A percentile compares a stretch with the other conserved stretches of the same genome.
These are phyloP conservation scores for Edolisoma coerulescens DNA, from an alignment of 2,113 vertebrate species.

Conservation along the genomic window DNA sequence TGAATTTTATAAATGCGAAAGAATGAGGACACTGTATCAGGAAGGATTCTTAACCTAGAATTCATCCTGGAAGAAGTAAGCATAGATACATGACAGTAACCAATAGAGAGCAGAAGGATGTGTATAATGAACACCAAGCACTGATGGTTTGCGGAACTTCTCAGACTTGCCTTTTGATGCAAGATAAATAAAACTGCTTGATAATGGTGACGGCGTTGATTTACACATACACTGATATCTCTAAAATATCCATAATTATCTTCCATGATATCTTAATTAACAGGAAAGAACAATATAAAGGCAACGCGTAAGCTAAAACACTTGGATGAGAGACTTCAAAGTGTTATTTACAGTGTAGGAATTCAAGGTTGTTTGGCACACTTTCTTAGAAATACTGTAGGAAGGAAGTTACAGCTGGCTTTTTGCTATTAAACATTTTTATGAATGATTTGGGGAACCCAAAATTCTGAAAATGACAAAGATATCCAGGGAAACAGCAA, in stretches of 20 bases:
- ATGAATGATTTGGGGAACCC: not conserved
- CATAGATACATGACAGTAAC: not conserved
- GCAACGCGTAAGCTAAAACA: not conserved
- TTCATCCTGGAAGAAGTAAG: not conserved
- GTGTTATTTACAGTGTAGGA: not conserved
- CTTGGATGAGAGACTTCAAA: not conserved
- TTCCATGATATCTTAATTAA: not conserved
- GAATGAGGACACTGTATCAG: not conserved
- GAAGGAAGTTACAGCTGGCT: conserved; percentile 12
- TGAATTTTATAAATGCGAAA: not conserved
- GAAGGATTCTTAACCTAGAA: not conserved
- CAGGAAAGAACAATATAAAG: not conserved
- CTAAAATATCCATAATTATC: not conserved
- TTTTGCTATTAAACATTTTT: not conserved
- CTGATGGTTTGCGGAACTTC: not conserved
- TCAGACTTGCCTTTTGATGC: not conserved
- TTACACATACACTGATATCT: not conserved
- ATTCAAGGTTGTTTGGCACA: not conserved
- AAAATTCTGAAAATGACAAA: not conserved
- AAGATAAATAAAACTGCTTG: not conserved
- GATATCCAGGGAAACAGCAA: not conserved
- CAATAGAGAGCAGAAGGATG: not conserved
- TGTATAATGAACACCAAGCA: not conserved
- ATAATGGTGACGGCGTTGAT: not conserved
- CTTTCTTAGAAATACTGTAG: not conserved